Base-by-base conservation (phyloP, 2,888 invertebrate species). In the Yponomeuta malinellus region DNA sequence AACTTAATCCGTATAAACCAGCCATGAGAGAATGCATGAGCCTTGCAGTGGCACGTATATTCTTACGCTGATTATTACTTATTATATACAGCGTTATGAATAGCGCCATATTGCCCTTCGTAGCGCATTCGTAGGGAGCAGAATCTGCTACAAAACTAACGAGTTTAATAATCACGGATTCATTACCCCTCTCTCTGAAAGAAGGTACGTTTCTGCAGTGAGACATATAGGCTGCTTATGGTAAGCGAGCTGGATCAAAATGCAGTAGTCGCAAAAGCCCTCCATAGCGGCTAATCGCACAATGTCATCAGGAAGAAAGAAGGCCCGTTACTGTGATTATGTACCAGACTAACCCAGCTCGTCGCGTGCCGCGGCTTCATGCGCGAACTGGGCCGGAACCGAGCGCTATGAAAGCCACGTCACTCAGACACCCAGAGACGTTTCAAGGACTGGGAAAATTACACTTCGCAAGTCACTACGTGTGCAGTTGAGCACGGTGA, bases 361-460 rank as follows among this genome's bases (percentile, higher is more conserved):
- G 52, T 59, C 52, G 52, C 52, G 52, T 59, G 52, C 52, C 52
- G 52, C 52, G 52, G 52, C 52, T 12, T 59, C 12, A 59, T 4
- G 52, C 15, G 52, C 52, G 52, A 59, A 15, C 52, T 59, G 52
- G 52, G 52, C 52, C 52, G 52, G 52, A 59, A 59, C 52, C 52
- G 52, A 59, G 52, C 52, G 52, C 12, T 12, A 59, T 12, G 52
- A 15, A 15, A 59, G 15, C 52, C 52, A 59, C 52, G 15, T 59
- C 52, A 59, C 52, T 59, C 52, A 59, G 15, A 15, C 15, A 15
- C 52, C 12, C 15, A 2, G 15, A 15, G 52, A 52, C 52, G 52
- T 59, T 59, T 59, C 52, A 59, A 59, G 52, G 52, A 59, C 52
- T 59, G 52, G 52, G 52, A 59, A 59, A 59, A 59, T 15, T 59